Conservation (phyloP, 2,888 invertebrate genomes). For the Selenia dentaria region DNA sequence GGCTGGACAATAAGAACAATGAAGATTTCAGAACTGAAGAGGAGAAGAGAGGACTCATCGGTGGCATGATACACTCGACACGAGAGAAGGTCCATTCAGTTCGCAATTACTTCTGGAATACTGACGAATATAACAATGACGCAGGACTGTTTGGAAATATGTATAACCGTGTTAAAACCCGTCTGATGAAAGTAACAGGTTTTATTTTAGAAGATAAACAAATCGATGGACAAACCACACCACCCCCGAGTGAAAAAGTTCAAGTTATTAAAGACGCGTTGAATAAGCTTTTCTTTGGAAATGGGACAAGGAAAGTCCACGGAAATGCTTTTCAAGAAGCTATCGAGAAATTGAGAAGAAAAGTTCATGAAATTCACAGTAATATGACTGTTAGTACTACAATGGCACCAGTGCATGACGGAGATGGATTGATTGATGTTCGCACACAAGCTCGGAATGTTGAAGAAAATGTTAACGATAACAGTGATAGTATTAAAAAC, state of each 20-base stretch:
- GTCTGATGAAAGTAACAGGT: constrained; percentile 28
- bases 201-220: constrained; percentile 16
- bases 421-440: constrained; percentile 28
- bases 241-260: constrained; percentile 11
- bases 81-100: constrained; percentile 34
- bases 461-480: constrained; percentile 5
- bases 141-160: constrained; percentile 35
- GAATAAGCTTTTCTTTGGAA: constrained; percentile 32
- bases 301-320: constrained; percentile 22
- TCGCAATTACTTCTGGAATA: constrained; percentile 25
- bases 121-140: constrained; percentile 28
- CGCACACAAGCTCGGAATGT: constrained; percentile 3
- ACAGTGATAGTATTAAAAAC: constrained; percentile 1
- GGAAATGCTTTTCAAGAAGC: constrained; percentile 22
- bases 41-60: constrained; percentile 24
- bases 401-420: constrained; percentile 11
- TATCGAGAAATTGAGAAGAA: constrained; percentile 21
- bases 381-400: constrained; percentile 2
- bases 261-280: constrained; percentile 27
- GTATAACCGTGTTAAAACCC: constrained; percentile 27
- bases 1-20: constrained; percentile 16
- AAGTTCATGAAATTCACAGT: constrained; percentile 15
- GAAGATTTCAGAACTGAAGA: constrained; percentile 15
- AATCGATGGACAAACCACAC: not conserved
- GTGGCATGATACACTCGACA: constrained; percentile 35